Conservation (phyloP, 2,797 vertebrate genomes). For the Chanos chanos region DNA sequence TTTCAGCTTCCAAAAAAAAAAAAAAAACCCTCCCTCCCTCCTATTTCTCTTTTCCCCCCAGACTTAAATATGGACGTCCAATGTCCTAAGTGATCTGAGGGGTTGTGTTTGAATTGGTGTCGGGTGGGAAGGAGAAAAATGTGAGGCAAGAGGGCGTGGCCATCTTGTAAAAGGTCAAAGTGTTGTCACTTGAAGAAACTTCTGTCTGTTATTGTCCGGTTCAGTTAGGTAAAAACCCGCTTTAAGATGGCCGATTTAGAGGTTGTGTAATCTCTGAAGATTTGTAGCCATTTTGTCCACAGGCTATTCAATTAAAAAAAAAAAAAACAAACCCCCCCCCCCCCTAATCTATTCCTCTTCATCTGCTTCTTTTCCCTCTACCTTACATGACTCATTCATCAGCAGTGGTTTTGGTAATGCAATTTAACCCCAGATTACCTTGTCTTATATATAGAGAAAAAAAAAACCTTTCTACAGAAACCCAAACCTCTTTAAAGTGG, state of each 20-base stretch:
- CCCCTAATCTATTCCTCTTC: constrained; percentile 20
- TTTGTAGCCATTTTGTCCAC: constrained; percentile 43
- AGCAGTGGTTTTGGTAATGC: constrained; percentile 52
- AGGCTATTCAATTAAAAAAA: constrained; percentile 38
- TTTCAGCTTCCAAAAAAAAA: no score
- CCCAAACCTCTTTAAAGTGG: constrained; percentile 53
- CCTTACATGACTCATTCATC: constrained; percentile 37
- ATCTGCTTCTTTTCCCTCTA: constrained; percentile 6
- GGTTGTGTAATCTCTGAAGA: constrained; percentile 17
- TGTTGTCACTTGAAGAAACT: neutral
- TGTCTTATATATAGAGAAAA: neutral
- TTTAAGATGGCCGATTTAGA: neutral
- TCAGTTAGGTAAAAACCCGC: neutral
- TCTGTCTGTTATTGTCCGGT: neutral
- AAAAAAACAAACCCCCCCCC: no score
- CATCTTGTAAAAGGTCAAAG: neutral
- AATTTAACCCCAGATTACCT: constrained; percentile 54
- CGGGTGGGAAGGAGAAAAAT: no score
- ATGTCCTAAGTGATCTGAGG: no score
- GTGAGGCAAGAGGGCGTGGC: no score
- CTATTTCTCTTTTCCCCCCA: neutral
- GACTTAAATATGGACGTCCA: no score
- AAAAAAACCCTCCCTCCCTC: neutral
- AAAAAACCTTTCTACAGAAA: constrained; percentile 31
- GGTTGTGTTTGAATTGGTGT: no score